These are phyloP conservation scores for Drosophila percnosoma DNA, from an alignment of 2,888 invertebrate species.

Conservation along the genomic window DNA sequence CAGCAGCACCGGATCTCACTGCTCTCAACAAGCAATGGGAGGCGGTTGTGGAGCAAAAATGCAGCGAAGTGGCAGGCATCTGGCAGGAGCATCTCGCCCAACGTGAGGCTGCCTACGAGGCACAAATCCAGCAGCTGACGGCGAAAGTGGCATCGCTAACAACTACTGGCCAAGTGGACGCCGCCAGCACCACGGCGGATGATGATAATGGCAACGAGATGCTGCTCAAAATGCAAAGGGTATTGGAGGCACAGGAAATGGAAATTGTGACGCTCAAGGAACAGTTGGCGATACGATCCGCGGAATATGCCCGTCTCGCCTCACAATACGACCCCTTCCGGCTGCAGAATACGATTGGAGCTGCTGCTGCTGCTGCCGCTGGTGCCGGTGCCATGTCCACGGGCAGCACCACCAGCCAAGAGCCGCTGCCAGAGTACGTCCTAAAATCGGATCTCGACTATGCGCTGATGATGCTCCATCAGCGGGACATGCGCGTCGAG, in stretches of 20 bases:
- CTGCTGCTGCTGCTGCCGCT: background rate
- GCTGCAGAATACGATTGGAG: slow-evolving; percentile 73
- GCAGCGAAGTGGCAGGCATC: slow-evolving; percentile 89
- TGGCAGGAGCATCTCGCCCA: slow-evolving; percentile 89
- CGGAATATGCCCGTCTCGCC: slow-evolving; percentile 86
- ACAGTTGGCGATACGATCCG: slow-evolving; percentile 87
- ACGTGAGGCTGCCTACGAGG: slow-evolving; percentile 87
- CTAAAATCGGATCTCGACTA: slow-evolving; percentile 90
- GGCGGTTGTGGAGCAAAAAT: slow-evolving; percentile 88
- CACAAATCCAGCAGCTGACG: slow-evolving; percentile 46
- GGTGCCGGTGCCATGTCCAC: slow-evolving; percentile 23
- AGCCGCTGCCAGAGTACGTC: slow-evolving; percentile 62
- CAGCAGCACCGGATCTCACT: slow-evolving; percentile 46
- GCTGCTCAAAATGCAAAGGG: slow-evolving; percentile 85
- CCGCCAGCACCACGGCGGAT: slow-evolving; percentile 14
- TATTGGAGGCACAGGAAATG: slow-evolving; percentile 89
- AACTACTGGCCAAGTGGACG: background rate
- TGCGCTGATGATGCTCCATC: slow-evolving; percentile 93
- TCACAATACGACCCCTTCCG: slow-evolving; percentile 85
- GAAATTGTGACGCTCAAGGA: slow-evolving; percentile 91
- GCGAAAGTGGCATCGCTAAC: slow-evolving; percentile 30
- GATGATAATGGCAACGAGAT: slow-evolving; percentile 37
- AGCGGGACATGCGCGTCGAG: slow-evolving; percentile 93
- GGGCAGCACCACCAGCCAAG: slow-evolving; percentile 9
- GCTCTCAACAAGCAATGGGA: slow-evolving; percentile 85